These are phyloP conservation scores for Tenodera sinensis DNA, from an alignment of 2,888 invertebrate genomes.

Conservation along the genomic window DNA sequence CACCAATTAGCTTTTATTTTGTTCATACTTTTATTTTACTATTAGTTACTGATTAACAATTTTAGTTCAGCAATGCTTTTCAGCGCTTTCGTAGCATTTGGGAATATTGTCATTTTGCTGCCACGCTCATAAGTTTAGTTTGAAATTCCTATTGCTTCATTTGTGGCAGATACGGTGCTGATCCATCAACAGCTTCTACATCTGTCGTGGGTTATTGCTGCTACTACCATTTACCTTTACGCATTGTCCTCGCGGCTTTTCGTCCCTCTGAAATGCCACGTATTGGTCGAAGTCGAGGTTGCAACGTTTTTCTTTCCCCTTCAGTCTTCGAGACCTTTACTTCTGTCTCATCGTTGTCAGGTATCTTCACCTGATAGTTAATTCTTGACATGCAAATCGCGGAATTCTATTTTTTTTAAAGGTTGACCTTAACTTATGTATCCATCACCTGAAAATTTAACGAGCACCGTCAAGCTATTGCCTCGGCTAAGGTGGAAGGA, in stretches of 20 bases:
- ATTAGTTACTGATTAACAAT: neutral
- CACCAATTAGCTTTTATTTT: neutral
- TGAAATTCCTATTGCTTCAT: neutral
- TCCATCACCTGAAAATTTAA: no score
- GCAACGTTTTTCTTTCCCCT: neutral
- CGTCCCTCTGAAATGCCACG: neutral
- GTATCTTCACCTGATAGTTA: neutral
- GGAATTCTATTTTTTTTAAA: no score
- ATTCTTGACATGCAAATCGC: no score
- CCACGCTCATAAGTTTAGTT: neutral
- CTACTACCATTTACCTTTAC: no score
- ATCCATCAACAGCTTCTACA: no score
- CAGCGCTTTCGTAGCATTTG: no score
- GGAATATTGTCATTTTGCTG: neutral
- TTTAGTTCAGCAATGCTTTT: neutral
- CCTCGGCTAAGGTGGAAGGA: no score
- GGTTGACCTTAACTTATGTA: no score
- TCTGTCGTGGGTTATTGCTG: neutral
- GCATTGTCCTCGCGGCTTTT: neutral
- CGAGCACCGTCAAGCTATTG: no score
- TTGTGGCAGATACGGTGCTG: neutral
- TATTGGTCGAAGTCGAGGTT: neutral
- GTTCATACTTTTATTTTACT: neutral
- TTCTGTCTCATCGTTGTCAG: neutral
- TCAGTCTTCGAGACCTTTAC: neutral